phyloP scores from a whole-genome alignment of 1,140 invertebrate genomes.

The Cydia fagiglandana region DNA sequence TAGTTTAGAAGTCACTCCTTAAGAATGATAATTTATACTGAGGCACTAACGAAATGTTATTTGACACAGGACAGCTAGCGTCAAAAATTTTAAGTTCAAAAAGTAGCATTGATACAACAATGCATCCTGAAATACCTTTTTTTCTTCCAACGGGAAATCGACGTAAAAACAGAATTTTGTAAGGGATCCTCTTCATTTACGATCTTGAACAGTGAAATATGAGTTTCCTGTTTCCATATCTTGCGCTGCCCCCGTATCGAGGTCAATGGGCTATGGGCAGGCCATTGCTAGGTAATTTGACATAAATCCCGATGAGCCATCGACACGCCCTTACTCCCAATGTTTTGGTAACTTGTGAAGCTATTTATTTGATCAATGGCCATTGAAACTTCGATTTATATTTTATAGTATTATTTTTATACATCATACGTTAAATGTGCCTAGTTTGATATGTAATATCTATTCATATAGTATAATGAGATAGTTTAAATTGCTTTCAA shows the following conservation, averaged over 20 bases:
- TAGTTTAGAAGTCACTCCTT: too few species aligned
- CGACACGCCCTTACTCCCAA: conserved; percentile 54
- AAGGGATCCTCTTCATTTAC: not conserved
- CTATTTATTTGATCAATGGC: conserved; percentile 45
- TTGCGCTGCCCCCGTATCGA: conserved; percentile 30
- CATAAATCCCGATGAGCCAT: conserved; percentile 64
- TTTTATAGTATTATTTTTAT: conserved; percentile 2
- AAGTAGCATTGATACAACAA: too few species aligned
- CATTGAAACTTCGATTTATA: conserved; percentile 37
- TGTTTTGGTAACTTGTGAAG: conserved; percentile 53
- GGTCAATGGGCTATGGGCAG: conserved; percentile 55
- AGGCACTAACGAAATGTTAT: too few species aligned
- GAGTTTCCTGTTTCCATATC: not conserved
- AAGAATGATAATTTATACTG: too few species aligned
- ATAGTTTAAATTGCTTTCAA: too few species aligned
- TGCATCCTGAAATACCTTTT: not conserved
- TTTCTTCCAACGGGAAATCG: conserved; percentile 17
- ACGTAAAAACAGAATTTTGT: conserved; percentile 37
- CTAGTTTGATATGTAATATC: too few species aligned
- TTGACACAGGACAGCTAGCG: too few species aligned
- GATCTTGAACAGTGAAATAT: not conserved
- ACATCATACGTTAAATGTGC: too few species aligned
- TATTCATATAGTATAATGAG: too few species aligned
- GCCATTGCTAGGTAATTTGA: conserved; percentile 63
- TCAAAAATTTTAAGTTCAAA: too few species aligned